Conservation (phyloP, 2,797 vertebrate species). For the Acomys russatus region DNA sequence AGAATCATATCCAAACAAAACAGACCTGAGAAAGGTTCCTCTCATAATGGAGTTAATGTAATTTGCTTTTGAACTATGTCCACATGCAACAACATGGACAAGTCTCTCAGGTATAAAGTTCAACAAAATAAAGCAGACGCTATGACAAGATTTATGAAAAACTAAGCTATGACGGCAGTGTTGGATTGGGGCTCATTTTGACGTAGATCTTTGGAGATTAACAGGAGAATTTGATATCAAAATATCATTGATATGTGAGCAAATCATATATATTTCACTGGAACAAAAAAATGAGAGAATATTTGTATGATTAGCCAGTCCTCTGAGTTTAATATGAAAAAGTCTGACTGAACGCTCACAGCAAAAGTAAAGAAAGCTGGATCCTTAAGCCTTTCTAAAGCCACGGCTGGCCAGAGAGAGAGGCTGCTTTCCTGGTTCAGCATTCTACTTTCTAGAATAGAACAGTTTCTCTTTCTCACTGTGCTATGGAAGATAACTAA, state of each 20-base stretch:
- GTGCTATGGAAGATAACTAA: background rate
- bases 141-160: background rate
- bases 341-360: background rate
- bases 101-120: slow-evolving; percentile 9
- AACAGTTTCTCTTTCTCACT: background rate
- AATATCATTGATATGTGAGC: too few relatives aligned
- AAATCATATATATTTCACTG: background rate
- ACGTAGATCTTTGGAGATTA: background rate
- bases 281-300: background rate
- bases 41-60: slow-evolving; percentile 16
- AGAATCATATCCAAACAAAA: slow-evolving; percentile 76
- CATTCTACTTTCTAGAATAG: background rate
- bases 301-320: background rate
- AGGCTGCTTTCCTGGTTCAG: background rate
- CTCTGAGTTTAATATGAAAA: slow-evolving; percentile 18
- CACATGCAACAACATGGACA: background rate
- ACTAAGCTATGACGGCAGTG: background rate
- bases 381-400: background rate
- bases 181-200: background rate
- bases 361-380: background rate
- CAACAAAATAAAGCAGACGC: slow-evolving; percentile 17
- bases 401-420: background rate
- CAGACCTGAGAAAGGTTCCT: slow-evolving; percentile 40
- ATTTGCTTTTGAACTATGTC: slow-evolving; percentile 36
- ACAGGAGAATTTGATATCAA: background rate